phyloP scores from a whole-genome alignment of 1,140 invertebrate species.

The Bombus fervidus region DNA sequence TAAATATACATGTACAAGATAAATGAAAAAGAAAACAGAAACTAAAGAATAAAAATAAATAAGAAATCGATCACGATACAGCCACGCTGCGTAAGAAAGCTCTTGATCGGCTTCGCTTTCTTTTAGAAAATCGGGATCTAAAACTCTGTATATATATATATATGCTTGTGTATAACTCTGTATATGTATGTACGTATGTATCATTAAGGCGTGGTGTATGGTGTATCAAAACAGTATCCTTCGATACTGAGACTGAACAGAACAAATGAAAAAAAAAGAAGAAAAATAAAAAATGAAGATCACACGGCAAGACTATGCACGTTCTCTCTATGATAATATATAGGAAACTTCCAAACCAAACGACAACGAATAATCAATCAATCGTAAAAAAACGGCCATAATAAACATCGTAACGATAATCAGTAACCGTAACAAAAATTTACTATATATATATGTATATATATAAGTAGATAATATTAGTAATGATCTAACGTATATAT shows the following conservation, averaged over 20 bases:
- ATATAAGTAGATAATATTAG: conserved; percentile 34
- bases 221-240: conserved; percentile 19
- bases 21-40: not conserved
- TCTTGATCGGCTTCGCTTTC: conserved; percentile 57
- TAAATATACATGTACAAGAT: not conserved
- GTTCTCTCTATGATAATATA: conserved; percentile 49
- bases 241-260: conserved; percentile 39
- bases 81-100: conserved; percentile 35
- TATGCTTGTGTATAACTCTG: not conserved
- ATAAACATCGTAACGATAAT: conserved; percentile 47
- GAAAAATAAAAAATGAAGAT: not conserved
- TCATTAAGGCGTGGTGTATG: not conserved
- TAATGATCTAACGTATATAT: conserved; percentile 72
- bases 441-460: conserved; percentile 44
- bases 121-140: conserved; percentile 34
- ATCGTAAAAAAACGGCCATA: conserved; percentile 35
- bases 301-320: conserved; percentile 66
- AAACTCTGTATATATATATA: conserved; percentile 8
- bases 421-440: conserved; percentile 55
- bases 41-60: no score
- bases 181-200: not conserved
- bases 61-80: conserved; percentile 14
- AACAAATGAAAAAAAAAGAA: not conserved
- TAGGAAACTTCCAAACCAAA: conserved; percentile 50
- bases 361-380: conserved; percentile 49